Conservation (phyloP, 2,113 vertebrate species). For the Prietella phreatophila region DNA sequence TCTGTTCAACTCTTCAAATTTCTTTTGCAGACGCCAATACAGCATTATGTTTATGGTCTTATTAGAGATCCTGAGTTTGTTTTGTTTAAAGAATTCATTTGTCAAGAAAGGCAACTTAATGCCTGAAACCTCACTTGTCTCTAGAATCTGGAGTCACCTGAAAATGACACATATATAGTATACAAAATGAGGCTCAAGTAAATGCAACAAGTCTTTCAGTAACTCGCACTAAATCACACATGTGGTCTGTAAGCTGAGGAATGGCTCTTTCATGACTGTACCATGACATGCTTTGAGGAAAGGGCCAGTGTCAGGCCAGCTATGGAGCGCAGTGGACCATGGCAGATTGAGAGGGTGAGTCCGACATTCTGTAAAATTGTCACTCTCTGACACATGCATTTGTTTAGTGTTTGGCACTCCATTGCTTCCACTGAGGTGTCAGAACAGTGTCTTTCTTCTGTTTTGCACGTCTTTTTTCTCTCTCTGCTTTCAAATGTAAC, state of each 20-base stretch:
- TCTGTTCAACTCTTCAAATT: neutral
- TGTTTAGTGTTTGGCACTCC: conserved; percentile 51
- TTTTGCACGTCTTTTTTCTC: conserved; percentile 46
- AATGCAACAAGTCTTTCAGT: conserved; percentile 24
- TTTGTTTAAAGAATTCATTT: neutral
- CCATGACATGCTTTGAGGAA: conserved; percentile 17
- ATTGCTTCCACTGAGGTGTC: conserved; percentile 47
- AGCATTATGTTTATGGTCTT: neutral
- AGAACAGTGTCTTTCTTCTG: conserved; percentile 37
- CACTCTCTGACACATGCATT: conserved; percentile 46
- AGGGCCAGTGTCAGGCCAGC: conserved; percentile 9
- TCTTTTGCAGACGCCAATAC: neutral
- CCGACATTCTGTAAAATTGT: conserved; percentile 35
- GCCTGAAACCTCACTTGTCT: neutral
- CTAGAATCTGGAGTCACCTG: neutral
- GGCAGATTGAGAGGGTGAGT: conserved; percentile 52
- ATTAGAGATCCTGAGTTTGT: neutral
- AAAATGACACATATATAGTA: neutral
- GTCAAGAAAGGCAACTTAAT: conserved; percentile 2
- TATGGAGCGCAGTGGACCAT: conserved; percentile 31
- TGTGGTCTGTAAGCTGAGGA: conserved; percentile 6
- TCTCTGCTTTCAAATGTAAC: neutral
- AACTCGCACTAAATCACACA: conserved; percentile 34
- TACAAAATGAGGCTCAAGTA: conserved; percentile 8
- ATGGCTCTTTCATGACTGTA: conserved; percentile 35